Conservation (phyloP, 53 echinoderm and acorn worm genomes). For the Hippasteria phrygiana region DNA sequence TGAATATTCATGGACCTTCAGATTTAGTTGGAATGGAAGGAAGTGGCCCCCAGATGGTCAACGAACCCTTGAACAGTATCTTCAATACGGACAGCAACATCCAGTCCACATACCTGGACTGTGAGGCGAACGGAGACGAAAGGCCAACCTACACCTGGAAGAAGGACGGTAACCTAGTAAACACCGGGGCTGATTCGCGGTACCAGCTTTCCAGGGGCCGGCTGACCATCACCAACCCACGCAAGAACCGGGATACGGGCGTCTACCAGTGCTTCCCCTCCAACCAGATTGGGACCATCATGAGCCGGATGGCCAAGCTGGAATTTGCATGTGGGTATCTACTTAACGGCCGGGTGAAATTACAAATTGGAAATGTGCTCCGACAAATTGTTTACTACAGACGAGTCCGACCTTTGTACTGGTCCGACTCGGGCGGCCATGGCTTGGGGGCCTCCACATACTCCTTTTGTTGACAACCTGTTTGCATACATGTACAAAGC, state of each 20-base stretch:
- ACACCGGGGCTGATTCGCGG: not conserved
- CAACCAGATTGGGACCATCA: slow-evolving; percentile 66
- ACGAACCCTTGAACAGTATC: slow-evolving; percentile 66
- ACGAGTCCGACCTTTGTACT: not conserved
- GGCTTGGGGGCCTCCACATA: no score
- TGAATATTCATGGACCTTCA: not conserved
- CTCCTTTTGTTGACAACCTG: not conserved
- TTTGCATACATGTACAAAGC: no score
- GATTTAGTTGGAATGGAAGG: slow-evolving; percentile 39
- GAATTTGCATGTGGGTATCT: slow-evolving; percentile 77
- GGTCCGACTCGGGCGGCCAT: no score
- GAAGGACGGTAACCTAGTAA: slow-evolving; percentile 28
- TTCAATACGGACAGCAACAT: slow-evolving; percentile 62
- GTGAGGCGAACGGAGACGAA: slow-evolving; percentile 63
- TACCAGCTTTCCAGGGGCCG: slow-evolving; percentile 53
- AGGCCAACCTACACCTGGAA: slow-evolving; percentile 62
- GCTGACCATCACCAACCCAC: slow-evolving; percentile 68
- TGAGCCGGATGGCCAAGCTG: slow-evolving; percentile 70
- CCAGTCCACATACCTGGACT: slow-evolving; percentile 52
- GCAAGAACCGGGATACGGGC: slow-evolving; percentile 38
- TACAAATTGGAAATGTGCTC: not conserved
- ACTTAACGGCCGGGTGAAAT: not conserved
- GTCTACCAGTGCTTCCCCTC: slow-evolving; percentile 68
- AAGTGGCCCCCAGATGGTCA: slow-evolving; percentile 68
- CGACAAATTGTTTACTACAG: no score